Evolutionary conservation across 1,140 invertebrate genomes (phyloP).

Genomic region (Diabrotica virgifera): DNA sequence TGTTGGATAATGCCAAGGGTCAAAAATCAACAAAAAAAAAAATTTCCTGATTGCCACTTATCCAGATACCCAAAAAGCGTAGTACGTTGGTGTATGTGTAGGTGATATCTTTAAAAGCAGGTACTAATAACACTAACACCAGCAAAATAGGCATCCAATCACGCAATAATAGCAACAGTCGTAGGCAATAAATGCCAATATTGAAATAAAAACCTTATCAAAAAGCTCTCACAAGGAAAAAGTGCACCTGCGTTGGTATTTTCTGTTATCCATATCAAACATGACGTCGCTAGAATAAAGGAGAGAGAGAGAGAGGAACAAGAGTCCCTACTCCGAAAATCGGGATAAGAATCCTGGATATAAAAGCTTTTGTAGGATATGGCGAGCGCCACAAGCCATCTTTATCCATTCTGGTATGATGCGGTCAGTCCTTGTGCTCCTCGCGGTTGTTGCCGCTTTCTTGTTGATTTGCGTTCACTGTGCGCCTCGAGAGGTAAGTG

Average conservation of each 20-base stretch:
- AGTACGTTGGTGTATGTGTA: neutral
- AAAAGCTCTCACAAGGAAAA: neutral
- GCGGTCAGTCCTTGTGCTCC: neutral
- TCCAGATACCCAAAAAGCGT: neutral
- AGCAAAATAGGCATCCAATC: neutral
- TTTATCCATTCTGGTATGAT: neutral
- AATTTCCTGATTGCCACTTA: too few species aligned
- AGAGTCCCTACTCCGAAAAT: neutral
- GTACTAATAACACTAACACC: neutral
- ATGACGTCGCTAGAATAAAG: neutral
- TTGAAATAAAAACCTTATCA: conserved; percentile 1
- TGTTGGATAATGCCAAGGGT: too few species aligned
- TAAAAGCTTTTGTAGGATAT: conserved; percentile 3
- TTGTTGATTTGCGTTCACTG: neutral
- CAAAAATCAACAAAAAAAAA: too few species aligned
- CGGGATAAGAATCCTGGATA: conserved; percentile 2
- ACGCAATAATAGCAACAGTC: neutral
- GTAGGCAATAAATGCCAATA: neutral
- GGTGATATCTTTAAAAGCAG: neutral
- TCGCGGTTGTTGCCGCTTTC: neutral
- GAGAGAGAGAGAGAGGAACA: neutral
- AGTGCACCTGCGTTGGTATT: neutral
- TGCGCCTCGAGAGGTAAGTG: neutral
- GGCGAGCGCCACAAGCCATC: neutral
- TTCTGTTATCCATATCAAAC: neutral